Evolutionary conservation across 2,888 invertebrate species (phyloP).

Genomic region (Meghimatium bilineatum): DNA sequence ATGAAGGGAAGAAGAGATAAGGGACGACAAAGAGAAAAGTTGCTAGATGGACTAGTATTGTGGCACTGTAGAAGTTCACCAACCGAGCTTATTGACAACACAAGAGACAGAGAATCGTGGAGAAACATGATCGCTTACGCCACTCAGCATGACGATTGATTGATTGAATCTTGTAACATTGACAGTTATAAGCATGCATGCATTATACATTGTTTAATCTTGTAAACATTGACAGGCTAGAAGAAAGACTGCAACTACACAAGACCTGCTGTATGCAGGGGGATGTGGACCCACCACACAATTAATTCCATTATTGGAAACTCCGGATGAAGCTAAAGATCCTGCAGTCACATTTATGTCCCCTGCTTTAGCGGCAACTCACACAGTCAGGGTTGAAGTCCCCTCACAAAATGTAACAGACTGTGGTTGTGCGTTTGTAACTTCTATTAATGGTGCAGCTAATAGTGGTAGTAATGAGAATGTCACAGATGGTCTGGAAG

Average conservation of each 20-base stretch:
- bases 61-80: no score
- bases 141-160: no score
- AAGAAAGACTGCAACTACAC: slow-evolving; percentile 78
- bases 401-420: background rate
- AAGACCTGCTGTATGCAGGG: slow-evolving; percentile 82
- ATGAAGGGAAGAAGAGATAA: no score
- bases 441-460: background rate
- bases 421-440: background rate
- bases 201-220: background rate
- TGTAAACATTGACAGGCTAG: slow-evolving; percentile 62
- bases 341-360: background rate
- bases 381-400: background rate
- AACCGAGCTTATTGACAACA: no score
- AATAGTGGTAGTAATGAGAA: slow-evolving; percentile 5
- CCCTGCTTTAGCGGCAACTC: background rate
- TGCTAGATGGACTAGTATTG: no score
- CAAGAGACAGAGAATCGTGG: no score
- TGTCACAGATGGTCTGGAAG: background rate
- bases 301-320: slow-evolving; percentile 58
- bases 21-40: no score
- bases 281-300: slow-evolving; percentile 35
- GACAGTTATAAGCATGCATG: no score
- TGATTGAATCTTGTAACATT: no score
- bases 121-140: no score
- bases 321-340: slow-evolving; percentile 57